phyloP scores from a whole-genome alignment of 2,797 vertebrate species.

The Orestias chungarensis region DNA sequence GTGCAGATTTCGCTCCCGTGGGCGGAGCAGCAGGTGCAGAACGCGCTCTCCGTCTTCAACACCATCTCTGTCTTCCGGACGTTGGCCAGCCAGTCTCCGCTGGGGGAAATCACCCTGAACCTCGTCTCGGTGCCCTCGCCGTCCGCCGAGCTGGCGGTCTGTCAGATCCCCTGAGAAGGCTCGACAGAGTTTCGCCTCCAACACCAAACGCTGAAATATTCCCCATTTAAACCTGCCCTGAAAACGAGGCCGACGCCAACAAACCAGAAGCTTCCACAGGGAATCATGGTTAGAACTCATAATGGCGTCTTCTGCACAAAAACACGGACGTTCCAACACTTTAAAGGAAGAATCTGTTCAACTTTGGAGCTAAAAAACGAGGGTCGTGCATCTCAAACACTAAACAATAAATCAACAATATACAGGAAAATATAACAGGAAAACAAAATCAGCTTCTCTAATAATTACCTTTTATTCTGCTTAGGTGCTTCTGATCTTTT shows the following conservation, averaged over 20 bases:
- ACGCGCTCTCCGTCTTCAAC: conserved; percentile 38
- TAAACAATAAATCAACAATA: no score
- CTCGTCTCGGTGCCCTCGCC: conserved; percentile 61
- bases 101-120: conserved; percentile 78
- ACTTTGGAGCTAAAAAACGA: not conserved
- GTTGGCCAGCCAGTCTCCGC: conserved; percentile 76
- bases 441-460: not conserved
- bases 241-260: not conserved
- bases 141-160: not conserved
- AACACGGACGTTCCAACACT: not conserved
- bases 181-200: not conserved
- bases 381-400: conserved; percentile 2
- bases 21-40: conserved; percentile 72
- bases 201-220: not conserved
- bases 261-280: not conserved
- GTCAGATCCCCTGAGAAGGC: not conserved
- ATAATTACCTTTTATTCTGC: not conserved
- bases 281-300: not conserved
- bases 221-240: no score
- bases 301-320: not conserved
- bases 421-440: not conserved
- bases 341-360: not conserved
- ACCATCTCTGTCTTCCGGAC: conserved; percentile 69
- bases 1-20: conserved; percentile 75
- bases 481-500: not conserved